Base-by-base conservation (phyloP, 1,140 invertebrate genomes). In the Drosophila sucinea region DNA sequence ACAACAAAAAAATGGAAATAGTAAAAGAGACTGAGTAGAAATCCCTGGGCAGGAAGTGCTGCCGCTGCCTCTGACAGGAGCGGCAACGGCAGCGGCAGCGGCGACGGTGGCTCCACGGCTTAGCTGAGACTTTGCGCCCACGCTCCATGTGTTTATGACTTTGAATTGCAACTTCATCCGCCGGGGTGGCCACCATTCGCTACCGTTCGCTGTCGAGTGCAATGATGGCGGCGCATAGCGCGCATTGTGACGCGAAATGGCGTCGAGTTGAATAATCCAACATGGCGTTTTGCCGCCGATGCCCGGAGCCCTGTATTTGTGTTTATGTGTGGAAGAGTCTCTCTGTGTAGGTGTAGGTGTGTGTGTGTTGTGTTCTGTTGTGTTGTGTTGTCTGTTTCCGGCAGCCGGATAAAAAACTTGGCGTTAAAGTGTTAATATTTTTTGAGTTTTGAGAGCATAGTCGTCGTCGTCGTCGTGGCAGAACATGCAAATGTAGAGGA, bases 121-220 rank as follows among this genome's bases (percentile, higher is more conserved):
- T 83, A 86, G 83, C 83, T 83, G 79, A 76, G 83, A 86, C 83
- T 89, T 89, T 89, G 84, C 81, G 81, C 81, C 84, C 85, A 89
- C 80, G 81, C 80, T 89, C 77, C 84, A 89, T 81, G 84, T 89
- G 84, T 89, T 89, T 89, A 89, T 89, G 84, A 89, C 84, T 89
- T 89, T 89, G 84, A 89, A 89, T 89, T 84, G 84, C 85, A 89
- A 89, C 84, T 89, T 89, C 84, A 89, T 86, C 83, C 84, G 83
- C 76, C 70, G 70, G 61, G 70, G 63, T 70, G 55, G 74, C 67
- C 57, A 47, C 33, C 29, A 33, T 63, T 33, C 33, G 60, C 40
- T 77, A 67, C 75, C 66, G 73, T 79, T 84, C 61, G 75, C 82
- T 86, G 84, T 86, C 83, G 83, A 81, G 80, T 80, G 84, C 84